Evolutionary conservation across 2,797 vertebrate genomes (phyloP).

Genomic region (Echiichthys vipera): DNA sequence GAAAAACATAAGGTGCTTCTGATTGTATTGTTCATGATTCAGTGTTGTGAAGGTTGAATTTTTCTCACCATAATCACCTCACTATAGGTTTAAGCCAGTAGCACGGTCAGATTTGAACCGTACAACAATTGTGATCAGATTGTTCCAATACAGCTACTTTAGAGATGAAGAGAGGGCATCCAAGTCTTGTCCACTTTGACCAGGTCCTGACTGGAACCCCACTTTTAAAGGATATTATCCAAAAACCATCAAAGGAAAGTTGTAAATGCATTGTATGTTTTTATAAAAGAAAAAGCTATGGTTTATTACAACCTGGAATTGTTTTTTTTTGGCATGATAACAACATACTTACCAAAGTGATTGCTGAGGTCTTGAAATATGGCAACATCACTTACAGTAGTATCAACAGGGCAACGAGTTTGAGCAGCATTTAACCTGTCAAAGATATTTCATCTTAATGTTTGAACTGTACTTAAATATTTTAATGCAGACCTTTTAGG

Average conservation of each 20-base stretch:
- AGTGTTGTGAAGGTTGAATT: too few species aligned
- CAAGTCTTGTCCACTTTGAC: not conserved
- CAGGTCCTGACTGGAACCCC: not conserved
- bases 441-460: not conserved
- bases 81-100: too few species aligned
- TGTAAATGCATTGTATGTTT: not conserved
- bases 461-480: not conserved
- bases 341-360: not conserved
- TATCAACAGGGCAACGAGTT: not conserved
- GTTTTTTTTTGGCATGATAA: not conserved
- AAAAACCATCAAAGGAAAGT: not conserved
- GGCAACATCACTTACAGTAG: not conserved
- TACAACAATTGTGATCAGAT: too few species aligned
- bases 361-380: not conserved
- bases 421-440: not conserved
- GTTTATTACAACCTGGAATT: not conserved
- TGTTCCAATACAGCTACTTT: too few species aligned
- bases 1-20: too few species aligned
- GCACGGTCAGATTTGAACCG: too few species aligned
- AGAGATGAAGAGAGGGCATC: not conserved
- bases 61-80: too few species aligned
- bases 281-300: not conserved
- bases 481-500: not conserved
- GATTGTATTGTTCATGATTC: too few species aligned
- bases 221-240: not conserved